Base-by-base conservation (phyloP, 2,797 vertebrate genomes). In the Alca torda region DNA sequence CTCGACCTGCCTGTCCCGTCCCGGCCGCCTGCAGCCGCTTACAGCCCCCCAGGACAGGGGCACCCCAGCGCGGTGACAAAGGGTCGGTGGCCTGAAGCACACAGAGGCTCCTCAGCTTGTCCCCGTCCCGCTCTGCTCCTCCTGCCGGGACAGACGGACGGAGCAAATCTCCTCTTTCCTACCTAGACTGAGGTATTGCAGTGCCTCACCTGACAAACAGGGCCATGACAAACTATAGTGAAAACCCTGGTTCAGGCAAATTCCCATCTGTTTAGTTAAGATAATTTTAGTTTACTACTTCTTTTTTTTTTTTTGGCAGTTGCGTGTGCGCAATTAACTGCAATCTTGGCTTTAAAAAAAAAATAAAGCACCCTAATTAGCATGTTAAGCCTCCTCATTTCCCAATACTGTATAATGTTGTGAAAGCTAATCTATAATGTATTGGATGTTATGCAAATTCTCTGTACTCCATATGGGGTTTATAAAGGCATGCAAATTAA, bases 341-440 rank as follows among this genome's bases (percentile, higher is more conserved):
- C 92, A 93, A 73, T 94, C 73, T 91, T 89, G 82, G 89, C 90
- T 96, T 93, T 67, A 39, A 65, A 45, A 90, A 93, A 93, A 93
- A 93, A 86, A 92, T 63, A 86, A 93, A 94, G 57, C 65, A 69
- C 68, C 87, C 95, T 97, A 96, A 96, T 96, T 97, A 96, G 94
- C 96, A 95, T 96, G 93, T 95, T 96, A 96, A 97, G 78, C 91
- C 83, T 95, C 61, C 93, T 96, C 93, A 93, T 96, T 96, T 96
- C 95, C 94, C 97, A 95, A 74, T 96, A 95, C 95, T 95, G 85
- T 96, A 95, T 97, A 84, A 94, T 92, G 92, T 96, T 96, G 92
- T 93, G 94, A 95, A 96, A 96, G 96, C 95, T 96, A 97, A 97
- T 97, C 96, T 97, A 89, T 96, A 94, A 96, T 93, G 91, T 96